These are phyloP conservation scores for Tachycineta bicolor DNA, from an alignment of 2,113 vertebrate species.

Conservation along the genomic window DNA sequence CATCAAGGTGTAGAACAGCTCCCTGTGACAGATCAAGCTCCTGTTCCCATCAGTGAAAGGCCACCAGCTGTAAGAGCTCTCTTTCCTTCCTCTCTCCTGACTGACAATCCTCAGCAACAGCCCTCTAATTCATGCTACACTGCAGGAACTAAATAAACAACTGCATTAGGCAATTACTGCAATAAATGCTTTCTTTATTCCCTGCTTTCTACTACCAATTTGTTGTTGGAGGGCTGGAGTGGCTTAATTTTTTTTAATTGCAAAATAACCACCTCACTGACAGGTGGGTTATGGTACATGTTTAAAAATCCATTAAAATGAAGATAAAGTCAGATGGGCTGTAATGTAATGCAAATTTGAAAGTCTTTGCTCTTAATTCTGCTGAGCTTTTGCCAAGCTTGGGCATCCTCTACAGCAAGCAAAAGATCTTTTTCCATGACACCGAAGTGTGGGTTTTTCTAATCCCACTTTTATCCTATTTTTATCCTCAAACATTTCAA, in stretches of 20 bases:
- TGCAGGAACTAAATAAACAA: conserved; percentile 27
- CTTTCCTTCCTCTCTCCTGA: not conserved
- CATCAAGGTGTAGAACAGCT: accelerated
- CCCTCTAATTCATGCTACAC: not conserved
- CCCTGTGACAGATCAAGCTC: not conserved
- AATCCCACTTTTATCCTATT: not conserved
- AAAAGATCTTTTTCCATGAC: not conserved
- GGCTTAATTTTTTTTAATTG: conserved; percentile 26
- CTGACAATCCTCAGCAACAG: not conserved
- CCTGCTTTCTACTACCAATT: not conserved
- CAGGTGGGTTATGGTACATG: not conserved
- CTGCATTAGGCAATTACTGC: conserved; percentile 21
- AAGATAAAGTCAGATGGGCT: not conserved
- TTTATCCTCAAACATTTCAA: not conserved
- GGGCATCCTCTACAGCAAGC: not conserved
- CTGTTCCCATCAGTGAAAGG: not conserved
- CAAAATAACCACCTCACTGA: not conserved
- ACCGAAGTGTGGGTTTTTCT: not conserved
- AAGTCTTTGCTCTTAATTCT: not conserved
- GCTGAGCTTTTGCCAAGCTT: not conserved
- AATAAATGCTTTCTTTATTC: conserved; percentile 31
- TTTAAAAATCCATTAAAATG: conserved; percentile 12
- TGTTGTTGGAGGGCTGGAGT: not conserved
- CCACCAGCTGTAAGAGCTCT: not conserved
- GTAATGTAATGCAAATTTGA: conserved; percentile 1